These are phyloP conservation scores for Isaurus tuberculatus DNA, from an alignment of 92 coral and sea anemone species.

Conservation along the genomic window DNA sequence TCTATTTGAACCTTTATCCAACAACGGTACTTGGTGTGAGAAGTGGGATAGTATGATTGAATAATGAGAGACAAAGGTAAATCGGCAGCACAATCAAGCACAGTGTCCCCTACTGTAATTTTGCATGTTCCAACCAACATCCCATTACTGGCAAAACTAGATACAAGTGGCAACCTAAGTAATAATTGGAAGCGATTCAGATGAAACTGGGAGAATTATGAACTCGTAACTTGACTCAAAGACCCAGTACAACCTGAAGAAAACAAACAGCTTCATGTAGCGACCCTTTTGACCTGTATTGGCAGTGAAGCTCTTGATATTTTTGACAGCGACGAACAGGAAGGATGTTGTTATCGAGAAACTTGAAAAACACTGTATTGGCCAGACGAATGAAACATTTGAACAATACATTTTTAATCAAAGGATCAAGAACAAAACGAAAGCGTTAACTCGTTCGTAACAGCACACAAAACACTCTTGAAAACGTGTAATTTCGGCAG, in stretches of 20 bases:
- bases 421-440: conserved; percentile 54
- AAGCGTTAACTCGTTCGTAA: too few relatives aligned
- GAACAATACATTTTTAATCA: conserved; percentile 53
- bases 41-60: conserved; percentile 19
- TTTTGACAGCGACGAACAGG: conserved; percentile 45
- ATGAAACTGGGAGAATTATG: conserved; percentile 37
- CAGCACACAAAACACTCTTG: too few relatives aligned
- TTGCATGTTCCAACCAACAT: conserved; percentile 44
- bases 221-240: too few relatives aligned
- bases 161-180: conserved; percentile 37
- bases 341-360: too few relatives aligned
- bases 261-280: too few relatives aligned
- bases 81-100: conserved; percentile 14
- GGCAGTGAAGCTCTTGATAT: conserved; percentile 62
- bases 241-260: too few relatives aligned
- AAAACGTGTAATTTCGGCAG: conserved; percentile 61
- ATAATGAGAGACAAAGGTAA: conserved; percentile 2
- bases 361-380: too few relatives aligned
- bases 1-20: too few relatives aligned
- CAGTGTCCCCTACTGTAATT: conserved; percentile 30
- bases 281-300: conserved; percentile 10
- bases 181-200: conserved; percentile 31
- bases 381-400: conserved; percentile 56
- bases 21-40: conserved; percentile 23
- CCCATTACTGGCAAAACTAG: conserved; percentile 34